Evolutionary conservation across 2,797 vertebrate genomes (phyloP), one percentile per base, ranked within the genome.

Genomic region (Siniperca scherzeri): DNA sequence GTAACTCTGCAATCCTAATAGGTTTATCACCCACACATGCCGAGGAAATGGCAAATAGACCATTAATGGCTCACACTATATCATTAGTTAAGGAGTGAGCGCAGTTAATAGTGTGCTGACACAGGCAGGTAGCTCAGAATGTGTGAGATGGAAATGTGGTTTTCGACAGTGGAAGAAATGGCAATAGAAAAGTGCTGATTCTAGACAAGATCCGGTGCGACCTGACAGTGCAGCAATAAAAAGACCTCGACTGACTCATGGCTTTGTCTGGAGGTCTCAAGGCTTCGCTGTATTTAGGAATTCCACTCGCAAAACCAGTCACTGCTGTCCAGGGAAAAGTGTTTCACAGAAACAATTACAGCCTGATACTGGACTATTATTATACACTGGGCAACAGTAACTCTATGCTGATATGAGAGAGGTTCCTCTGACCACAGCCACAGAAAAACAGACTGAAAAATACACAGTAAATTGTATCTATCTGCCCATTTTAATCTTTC

Each of bases 111-210:
- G 66, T 52, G 59, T 86, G 82, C 84, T 89, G 87, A 90, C 75
- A 40, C 68, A 74, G 82, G 66, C 76, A 79, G 71, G 74, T 57
- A 16, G 78, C 52, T 65, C 74, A 19, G 72, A 76, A 70, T 66
- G 44, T 72, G 77, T 14, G 73, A 55, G 60, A 77, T 80, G 81
- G 72, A 89, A 86, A 83, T 83, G 53, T 62, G 72, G 5, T 65
- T 82, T 77, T 79, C 19, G 7, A 76, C 81, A 62, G 70, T 42
- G 56, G 65, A 82, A 85, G 80, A 87, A 88, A 82, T 57, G 70
- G 82, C 78, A 70, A 80, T 4, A 77, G 82, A 86, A 93, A 94
- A 89, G 36, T 90, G 91, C 91, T 93, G 92, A 93, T 91, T 91
- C 79, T 65, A 57, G 81, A 71, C 60, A 33, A 82, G 76, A 88